Conservation (phyloP, 2,888 invertebrate species). For the Callyntrura guangdongensis region DNA sequence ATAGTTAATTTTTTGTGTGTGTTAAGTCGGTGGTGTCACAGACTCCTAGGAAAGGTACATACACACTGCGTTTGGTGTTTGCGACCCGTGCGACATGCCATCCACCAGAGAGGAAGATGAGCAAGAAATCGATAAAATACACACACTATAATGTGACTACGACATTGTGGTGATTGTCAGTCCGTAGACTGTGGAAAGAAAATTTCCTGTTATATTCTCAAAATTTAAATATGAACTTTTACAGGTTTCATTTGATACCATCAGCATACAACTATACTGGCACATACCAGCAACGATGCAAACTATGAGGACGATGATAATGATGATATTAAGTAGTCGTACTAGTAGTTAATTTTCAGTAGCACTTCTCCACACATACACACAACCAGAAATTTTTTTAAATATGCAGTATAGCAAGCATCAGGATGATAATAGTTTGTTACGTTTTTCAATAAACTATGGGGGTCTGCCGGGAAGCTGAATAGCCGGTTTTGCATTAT, state of each 20-base stretch:
- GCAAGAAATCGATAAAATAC: slow-evolving; percentile 48
- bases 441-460: slow-evolving; percentile 78
- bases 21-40: slow-evolving; percentile 63
- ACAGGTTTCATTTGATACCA: slow-evolving; percentile 65
- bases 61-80: slow-evolving; percentile 28
- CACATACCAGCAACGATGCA: not conserved
- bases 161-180: slow-evolving; percentile 74
- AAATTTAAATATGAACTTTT: slow-evolving; percentile 45
- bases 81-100: slow-evolving; percentile 79
- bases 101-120: slow-evolving; percentile 67
- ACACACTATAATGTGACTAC: slow-evolving; percentile 70
- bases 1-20: slow-evolving; percentile 59
- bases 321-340: slow-evolving; percentile 23
- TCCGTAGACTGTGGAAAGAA: slow-evolving; percentile 48
- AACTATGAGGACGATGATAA: not conserved
- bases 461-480: slow-evolving; percentile 80
- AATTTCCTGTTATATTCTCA: slow-evolving; percentile 44
- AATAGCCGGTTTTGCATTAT: slow-evolving; percentile 79
- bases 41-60: slow-evolving; percentile 66
- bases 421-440: slow-evolving; percentile 65
- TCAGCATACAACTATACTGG: not conserved
- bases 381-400: not conserved
- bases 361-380: not conserved
- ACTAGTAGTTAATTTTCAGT: slow-evolving; percentile 14
- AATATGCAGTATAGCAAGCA: slow-evolving; percentile 15